Evolutionary conservation across 2,113 vertebrate genomes (phyloP), one percentile per base, ranked within the genome.

Genomic region (Eulacestoma nigropectus): DNA sequence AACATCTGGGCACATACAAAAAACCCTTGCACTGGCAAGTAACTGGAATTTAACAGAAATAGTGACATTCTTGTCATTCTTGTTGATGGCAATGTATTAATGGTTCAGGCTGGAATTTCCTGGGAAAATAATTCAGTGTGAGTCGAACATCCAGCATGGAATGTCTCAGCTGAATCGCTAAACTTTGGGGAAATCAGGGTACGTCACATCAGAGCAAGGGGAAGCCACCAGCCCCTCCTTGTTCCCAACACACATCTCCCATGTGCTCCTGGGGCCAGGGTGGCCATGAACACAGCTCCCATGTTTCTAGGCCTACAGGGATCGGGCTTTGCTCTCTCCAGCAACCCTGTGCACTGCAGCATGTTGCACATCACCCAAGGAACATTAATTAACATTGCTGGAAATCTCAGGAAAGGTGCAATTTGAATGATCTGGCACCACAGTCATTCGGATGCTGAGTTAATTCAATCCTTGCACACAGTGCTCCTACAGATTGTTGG

Each of bases 401-500:
- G 79, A 74, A 88, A 90, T 96, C 87, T 87, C 65, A 59, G 90
- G 81, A 83, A 92, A 93, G 93, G 90, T 95, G 88, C 88, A 85
- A 82, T 96, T 94, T 90, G 96, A 94, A 87, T 96, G 94, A 95
- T 96, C 94, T 84, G 95, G 91, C 93, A 70, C 86, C 16, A 56
- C 87, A 88, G 94, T 95, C 90, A 74, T 96, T 95, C 81, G 41
- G 94, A 95, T 94, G 91, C 93, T 77, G 95, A 91, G 92, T 97
- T 96, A 95, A 96, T 96, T 96, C 95, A 93, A 93, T 91, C 91
- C 89, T 91, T 90, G 94, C 92, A 90, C 93, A 95, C 94, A 85
- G 90, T 46, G 89, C 94, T 96, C 94, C 95, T 91, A 93, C 93
- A 97, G 95, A 96, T 95, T 96, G 96, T 96, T 97, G 95, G 96